A percentile compares a stretch with the other conserved stretches of the same genome.
These are phyloP conservation scores for Clamator glandarius DNA, from an alignment of 2,797 vertebrate genomes.

Conservation along the genomic window DNA sequence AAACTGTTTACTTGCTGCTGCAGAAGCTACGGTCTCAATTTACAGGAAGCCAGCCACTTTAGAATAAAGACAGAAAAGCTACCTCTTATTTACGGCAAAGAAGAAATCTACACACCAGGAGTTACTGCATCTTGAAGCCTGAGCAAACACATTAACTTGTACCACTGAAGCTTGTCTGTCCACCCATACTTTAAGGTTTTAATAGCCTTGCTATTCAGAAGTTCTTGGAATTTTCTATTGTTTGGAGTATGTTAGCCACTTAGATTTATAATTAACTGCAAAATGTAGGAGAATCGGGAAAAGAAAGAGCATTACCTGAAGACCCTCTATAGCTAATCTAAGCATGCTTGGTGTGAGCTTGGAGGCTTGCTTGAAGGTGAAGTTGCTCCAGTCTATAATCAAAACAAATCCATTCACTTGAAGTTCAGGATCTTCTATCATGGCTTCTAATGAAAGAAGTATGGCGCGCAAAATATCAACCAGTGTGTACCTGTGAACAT, in stretches of 20 bases:
- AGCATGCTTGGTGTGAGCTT: constrained; percentile 98
- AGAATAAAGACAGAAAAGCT: not conserved
- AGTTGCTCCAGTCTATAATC: constrained; percentile 99
- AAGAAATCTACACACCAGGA: not conserved
- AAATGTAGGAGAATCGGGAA: not conserved
- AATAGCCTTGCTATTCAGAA: not conserved
- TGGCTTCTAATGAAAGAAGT: constrained; percentile 94
- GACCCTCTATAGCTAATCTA: constrained; percentile 94
- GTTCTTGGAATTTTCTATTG: not conserved
- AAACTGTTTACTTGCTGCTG: not conserved
- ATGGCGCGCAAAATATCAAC: constrained; percentile 98
- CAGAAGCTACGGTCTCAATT: not conserved
- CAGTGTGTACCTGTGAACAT: constrained; percentile 88
- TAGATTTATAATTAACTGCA: not conserved
- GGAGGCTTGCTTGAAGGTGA: constrained; percentile 98
- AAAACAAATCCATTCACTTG: constrained; percentile 99
- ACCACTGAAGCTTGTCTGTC: not conserved
- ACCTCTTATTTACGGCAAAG: not conserved
- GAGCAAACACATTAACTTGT: not conserved
- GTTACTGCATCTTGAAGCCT: not conserved
- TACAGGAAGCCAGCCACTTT: not conserved
- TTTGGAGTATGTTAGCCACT: not conserved
- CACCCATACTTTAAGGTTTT: not conserved
- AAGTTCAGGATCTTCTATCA: constrained; percentile 98
- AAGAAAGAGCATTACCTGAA: constrained; percentile 84